These are phyloP conservation scores for Glyptemys insculpta DNA, from an alignment of 2,797 vertebrate genomes.

Conservation along the genomic window DNA sequence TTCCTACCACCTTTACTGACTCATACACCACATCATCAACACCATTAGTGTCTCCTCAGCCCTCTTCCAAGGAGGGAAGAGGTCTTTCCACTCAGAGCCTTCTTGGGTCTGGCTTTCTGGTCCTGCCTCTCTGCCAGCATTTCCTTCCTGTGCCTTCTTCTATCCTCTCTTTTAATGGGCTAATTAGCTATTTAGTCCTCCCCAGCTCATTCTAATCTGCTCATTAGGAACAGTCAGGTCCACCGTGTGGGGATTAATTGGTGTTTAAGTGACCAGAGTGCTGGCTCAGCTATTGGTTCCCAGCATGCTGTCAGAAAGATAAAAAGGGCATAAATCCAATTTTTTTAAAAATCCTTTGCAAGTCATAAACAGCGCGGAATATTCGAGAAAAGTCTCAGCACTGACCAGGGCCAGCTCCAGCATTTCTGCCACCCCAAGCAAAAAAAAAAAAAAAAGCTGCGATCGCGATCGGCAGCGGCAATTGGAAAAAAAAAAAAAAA, in stretches of 20 bases:
- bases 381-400: background rate
- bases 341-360: background rate
- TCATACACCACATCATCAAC: background rate
- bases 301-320: background rate
- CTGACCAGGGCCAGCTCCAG: background rate
- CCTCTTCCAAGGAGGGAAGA: background rate
- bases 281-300: background rate
- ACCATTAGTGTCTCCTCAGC: background rate
- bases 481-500: too few relatives aligned
- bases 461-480: too few relatives aligned
- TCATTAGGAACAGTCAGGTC: background rate
- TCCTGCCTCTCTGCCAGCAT: background rate
- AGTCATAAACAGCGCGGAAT: background rate
- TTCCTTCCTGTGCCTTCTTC: background rate
- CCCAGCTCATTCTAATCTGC: background rate
- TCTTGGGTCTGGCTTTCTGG: background rate
- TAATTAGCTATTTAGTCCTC: background rate
- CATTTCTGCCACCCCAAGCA: too few relatives aligned
- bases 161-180: background rate
- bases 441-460: too few relatives aligned
- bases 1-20: background rate
- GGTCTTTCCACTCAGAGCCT: background rate
- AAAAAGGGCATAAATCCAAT: background rate
- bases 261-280: background rate
- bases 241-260: background rate